Conservation (phyloP, 2,113 vertebrate species). For the Lophura nycthemera region DNA sequence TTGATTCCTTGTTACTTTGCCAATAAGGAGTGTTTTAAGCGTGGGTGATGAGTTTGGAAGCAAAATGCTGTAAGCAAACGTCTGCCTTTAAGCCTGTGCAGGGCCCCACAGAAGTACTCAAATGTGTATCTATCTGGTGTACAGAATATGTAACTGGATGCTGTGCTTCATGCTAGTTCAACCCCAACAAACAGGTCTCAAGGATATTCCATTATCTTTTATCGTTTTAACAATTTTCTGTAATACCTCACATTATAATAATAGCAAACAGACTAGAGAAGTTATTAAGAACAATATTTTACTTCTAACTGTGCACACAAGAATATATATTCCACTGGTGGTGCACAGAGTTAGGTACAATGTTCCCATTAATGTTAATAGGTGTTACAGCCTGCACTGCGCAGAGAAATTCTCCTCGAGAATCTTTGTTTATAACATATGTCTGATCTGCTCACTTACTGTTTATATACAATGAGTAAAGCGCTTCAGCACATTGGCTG, state of each 20-base stretch:
- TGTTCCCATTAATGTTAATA: conserved; percentile 65
- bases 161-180: neutral
- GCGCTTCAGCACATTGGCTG: neutral
- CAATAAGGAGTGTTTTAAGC: neutral
- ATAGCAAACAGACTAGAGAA: conserved; percentile 35
- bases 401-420: conserved; percentile 52
- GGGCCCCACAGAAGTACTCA: neutral
- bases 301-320: conserved; percentile 51
- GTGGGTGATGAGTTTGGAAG: neutral
- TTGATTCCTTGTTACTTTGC: neutral
- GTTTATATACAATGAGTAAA: neutral
- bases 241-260: conserved; percentile 38
- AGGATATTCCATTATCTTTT: conserved; percentile 23
- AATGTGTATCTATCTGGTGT: neutral
- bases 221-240: conserved; percentile 44
- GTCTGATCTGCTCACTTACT: neutral
- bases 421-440: conserved; percentile 37
- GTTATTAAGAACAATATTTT: conserved; percentile 69
- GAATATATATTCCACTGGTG: conserved; percentile 46
- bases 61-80: neutral
- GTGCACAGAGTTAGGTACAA: conserved; percentile 19
- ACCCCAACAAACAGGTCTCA: conserved; percentile 4
- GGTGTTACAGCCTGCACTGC: conserved; percentile 34
- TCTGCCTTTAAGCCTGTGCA: neutral
- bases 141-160: neutral